These are phyloP conservation scores for Luffia ferchaultella DNA, from an alignment of 2,888 invertebrate genomes.

Conservation along the genomic window DNA sequence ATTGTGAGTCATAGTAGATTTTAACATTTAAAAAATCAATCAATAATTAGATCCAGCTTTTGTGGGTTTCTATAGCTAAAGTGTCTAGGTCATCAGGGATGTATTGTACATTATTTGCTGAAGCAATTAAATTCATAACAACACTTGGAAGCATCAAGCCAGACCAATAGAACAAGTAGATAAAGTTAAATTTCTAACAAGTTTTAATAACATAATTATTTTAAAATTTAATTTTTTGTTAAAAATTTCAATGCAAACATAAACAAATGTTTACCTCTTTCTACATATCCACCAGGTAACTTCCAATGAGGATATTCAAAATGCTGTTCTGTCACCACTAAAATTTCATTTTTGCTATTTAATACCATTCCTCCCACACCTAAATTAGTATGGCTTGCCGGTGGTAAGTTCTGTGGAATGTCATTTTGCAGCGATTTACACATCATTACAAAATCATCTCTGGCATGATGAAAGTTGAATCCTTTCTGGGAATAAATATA, in stretches of 20 bases:
- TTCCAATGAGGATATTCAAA: slow-evolving; percentile 76
- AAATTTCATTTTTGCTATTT: slow-evolving; percentile 77
- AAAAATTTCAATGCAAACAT: slow-evolving; percentile 4
- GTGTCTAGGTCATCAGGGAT: no score
- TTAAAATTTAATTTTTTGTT: no score
- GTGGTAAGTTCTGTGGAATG: slow-evolving; percentile 72
- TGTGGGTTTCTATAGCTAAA: no score
- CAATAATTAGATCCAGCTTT: no score
- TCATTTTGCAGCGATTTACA: slow-evolving; percentile 78
- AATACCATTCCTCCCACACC: slow-evolving; percentile 90
- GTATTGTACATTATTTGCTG: no score
- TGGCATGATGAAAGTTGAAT: slow-evolving; percentile 89
- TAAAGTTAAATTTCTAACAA: no score
- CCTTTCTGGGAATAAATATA: slow-evolving; percentile 64
- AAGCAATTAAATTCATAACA: no score
- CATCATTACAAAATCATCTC: slow-evolving; percentile 80
- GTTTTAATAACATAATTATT: no score
- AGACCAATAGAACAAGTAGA: no score
- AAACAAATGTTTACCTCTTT: slow-evolving; percentile 68
- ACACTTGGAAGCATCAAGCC: no score
- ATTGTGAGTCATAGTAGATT: no score
- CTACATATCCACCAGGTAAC: slow-evolving; percentile 91
- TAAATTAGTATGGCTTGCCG: slow-evolving; percentile 78
- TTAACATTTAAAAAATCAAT: no score
- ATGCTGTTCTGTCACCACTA: slow-evolving; percentile 83